A percentile compares a stretch with the other conserved stretches of the same genome.
Conservation (phyloP, 1,140 invertebrate genomes). For the Tetraneura akinire region DNA sequence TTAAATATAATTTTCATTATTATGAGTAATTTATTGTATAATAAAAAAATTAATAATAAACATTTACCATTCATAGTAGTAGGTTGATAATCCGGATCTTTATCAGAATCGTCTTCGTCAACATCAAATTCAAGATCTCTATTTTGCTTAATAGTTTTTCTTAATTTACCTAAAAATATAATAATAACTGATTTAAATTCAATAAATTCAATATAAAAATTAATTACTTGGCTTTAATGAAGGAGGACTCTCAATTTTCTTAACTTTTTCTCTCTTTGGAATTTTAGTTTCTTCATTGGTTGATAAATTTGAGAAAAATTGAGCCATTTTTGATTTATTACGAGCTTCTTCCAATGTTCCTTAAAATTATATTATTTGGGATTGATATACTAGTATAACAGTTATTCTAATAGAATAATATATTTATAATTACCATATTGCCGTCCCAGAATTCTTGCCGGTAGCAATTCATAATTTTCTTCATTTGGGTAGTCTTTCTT, state of each 20-base stretch:
- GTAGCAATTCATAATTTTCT: neutral
- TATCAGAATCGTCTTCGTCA: neutral
- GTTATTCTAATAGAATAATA: neutral
- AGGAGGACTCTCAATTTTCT: neutral
- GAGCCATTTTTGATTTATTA: neutral
- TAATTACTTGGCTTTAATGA: neutral
- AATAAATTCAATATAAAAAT: neutral
- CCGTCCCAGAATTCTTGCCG: neutral
- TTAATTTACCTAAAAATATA: neutral
- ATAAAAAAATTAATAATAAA: no score
- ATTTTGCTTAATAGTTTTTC: neutral
- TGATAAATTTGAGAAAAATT: neutral
- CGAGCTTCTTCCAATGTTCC: neutral
- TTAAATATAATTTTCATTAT: no score
- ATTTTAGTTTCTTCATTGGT: neutral
- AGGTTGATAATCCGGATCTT: neutral
- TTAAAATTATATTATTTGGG: neutral
- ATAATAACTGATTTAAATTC: neutral
- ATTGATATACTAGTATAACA: neutral
- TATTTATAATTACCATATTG: neutral
- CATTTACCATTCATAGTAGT: neutral
- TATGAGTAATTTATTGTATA: no score
- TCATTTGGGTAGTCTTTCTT: neutral
- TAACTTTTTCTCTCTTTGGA: neutral
- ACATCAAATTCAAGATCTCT: neutral